Percentiles rank a stretch among this genome's conserved stretches.
phyloP scores from a whole-genome alignment of 2,888 invertebrate genomes.

The Geotrupes spiniger region DNA sequence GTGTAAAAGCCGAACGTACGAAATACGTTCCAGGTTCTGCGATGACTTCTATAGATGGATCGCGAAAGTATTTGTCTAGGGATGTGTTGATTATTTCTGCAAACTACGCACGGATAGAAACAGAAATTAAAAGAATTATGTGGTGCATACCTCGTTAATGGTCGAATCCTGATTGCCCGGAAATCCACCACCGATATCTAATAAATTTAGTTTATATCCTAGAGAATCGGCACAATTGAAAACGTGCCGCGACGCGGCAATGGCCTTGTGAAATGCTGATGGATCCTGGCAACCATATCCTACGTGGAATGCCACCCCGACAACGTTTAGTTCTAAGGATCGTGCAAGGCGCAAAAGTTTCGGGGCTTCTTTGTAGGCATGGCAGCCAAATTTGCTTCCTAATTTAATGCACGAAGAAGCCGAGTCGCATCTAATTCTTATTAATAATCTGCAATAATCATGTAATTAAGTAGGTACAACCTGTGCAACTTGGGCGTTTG shows the following conservation, averaged over 20 bases:
- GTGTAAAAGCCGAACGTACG: slow-evolving; percentile 59
- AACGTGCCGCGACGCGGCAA: slow-evolving; percentile 51
- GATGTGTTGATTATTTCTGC: slow-evolving; percentile 54
- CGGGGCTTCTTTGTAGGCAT: slow-evolving; percentile 35
- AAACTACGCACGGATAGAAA: slow-evolving; percentile 25
- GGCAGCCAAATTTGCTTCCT: slow-evolving; percentile 44
- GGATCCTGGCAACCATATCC: slow-evolving; percentile 46
- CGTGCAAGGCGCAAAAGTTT: slow-evolving; percentile 35
- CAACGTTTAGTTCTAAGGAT: slow-evolving; percentile 37
- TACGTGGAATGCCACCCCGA: slow-evolving; percentile 45
- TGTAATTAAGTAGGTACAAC: too few relatives aligned
- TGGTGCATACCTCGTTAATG: slow-evolving; percentile 37
- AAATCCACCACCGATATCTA: slow-evolving; percentile 62
- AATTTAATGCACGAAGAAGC: slow-evolving; percentile 24
- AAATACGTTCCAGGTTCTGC: slow-evolving; percentile 64
- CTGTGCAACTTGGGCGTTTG: too few relatives aligned
- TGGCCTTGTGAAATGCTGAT: slow-evolving; percentile 54
- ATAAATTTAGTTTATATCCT: slow-evolving; percentile 54
- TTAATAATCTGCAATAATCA: slow-evolving; percentile 8
- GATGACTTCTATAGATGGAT: slow-evolving; percentile 50
- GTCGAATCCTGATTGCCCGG: slow-evolving; percentile 50
- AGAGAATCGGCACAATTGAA: slow-evolving; percentile 52
- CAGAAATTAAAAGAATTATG: slow-evolving; percentile 18
- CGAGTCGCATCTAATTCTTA: slow-evolving; percentile 35
- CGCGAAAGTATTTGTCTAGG: slow-evolving; percentile 56